Percentiles rank a stretch among this genome's conserved stretches.
Evolutionary conservation across 2,888 invertebrate species (phyloP).

Genomic region (Dynastes maya): DNA sequence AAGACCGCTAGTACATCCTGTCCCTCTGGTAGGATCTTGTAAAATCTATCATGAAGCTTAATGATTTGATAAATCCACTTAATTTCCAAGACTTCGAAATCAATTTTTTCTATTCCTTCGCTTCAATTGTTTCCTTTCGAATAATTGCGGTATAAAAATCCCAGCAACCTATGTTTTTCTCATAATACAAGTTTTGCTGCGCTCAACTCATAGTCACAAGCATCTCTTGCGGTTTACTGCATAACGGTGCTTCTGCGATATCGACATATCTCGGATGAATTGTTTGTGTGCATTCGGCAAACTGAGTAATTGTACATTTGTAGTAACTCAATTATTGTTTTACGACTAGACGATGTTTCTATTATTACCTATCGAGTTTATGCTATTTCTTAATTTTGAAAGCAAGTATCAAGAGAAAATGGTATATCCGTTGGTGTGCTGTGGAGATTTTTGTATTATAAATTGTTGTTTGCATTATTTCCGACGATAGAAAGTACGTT

Average conservation of each 20-base stretch:
- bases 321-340: slow-evolving; percentile 39
- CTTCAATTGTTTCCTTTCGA: background rate
- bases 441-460: no score
- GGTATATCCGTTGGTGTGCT: no score
- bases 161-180: background rate
- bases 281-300: slow-evolving; percentile 1
- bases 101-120: no score
- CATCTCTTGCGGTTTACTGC: background rate
- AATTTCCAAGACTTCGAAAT: no score
- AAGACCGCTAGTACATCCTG: no score
- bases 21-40: no score
- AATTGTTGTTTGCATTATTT: no score
- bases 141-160: slow-evolving; percentile 9
- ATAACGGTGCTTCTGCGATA: slow-evolving; percentile 5
- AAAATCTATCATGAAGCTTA: no score
- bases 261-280: background rate
- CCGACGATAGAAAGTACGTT: no score
- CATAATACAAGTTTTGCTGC: background rate
- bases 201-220: background rate
- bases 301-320: slow-evolving; percentile 20
- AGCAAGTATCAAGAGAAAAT: no score
- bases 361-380: background rate
- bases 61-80: no score
- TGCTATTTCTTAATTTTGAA: no score
- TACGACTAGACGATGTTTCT: background rate